These are phyloP conservation scores for Drosophila arawakana DNA, from an alignment of 1,140 invertebrate genomes.

Conservation along the genomic window DNA sequence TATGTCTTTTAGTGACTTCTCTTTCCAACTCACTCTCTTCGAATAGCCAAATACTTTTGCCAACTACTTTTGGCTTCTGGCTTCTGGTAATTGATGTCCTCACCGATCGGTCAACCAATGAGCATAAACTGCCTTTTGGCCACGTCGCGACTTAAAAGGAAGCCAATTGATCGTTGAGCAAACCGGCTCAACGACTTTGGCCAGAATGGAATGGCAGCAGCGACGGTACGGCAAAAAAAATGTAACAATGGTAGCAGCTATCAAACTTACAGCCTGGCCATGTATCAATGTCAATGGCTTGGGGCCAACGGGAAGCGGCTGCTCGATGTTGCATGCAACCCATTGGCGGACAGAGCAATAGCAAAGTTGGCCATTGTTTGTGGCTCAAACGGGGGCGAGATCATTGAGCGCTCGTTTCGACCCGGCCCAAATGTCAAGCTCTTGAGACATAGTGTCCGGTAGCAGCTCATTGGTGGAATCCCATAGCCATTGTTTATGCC, in stretches of 20 bases:
- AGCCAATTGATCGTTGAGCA: conserved; percentile 32
- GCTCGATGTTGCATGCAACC: conserved; percentile 20
- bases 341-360: conserved; percentile 61
- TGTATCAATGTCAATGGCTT: conserved; percentile 73
- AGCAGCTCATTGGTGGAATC: conserved; percentile 62
- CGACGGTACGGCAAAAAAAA: conserved; percentile 24
- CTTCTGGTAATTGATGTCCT: conserved; percentile 39
- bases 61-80: not conserved
- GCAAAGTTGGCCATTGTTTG: conserved; percentile 52
- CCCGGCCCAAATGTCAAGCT: conserved; percentile 65
- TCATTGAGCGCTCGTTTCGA: conserved; percentile 13
- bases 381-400: conserved; percentile 34
- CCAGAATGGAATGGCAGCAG: not conserved
- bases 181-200: conserved; percentile 45
- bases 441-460: conserved; percentile 44
- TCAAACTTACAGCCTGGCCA: conserved; percentile 71
- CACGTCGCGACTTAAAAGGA: conserved; percentile 30
- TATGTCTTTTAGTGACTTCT: no score
- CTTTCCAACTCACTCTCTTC: conserved; percentile 6
- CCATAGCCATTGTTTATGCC: conserved; percentile 62
- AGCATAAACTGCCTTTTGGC: conserved; percentile 40
- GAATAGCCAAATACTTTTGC: not conserved
- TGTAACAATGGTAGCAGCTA: conserved; percentile 76
- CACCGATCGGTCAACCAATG: conserved; percentile 49
- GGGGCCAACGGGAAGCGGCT: conserved; percentile 51